phyloP scores from a whole-genome alignment of 1,140 invertebrate species.

The Tribolium castaneum region DNA sequence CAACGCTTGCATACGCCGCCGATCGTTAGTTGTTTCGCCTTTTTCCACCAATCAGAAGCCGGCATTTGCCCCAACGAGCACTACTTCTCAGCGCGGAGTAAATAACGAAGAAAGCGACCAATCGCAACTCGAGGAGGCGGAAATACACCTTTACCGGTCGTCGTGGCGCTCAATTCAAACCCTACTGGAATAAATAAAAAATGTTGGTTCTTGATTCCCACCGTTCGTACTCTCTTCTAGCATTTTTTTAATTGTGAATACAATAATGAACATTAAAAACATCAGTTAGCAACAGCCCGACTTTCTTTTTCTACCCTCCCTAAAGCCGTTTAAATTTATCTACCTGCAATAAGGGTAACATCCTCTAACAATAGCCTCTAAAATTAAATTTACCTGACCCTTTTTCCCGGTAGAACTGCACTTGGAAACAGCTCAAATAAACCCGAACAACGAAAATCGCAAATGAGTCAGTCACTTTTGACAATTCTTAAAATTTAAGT shows the following conservation, averaged over 20 bases:
- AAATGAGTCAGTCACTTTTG: background rate
- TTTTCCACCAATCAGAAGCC: slow-evolving; percentile 21
- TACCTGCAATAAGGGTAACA: no score
- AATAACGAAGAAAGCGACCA: background rate
- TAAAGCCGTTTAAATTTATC: no score
- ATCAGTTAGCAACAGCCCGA: no score
- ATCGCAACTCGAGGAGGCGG: background rate
- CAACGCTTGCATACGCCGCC: background rate
- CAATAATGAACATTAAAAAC: no score
- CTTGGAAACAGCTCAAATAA: background rate
- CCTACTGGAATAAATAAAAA: no score
- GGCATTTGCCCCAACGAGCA: background rate
- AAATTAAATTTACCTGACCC: no score
- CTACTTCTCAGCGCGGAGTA: slow-evolving; percentile 34
- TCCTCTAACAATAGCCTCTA: no score
- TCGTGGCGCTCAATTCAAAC: background rate
- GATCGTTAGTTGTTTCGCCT: slow-evolving; percentile 24
- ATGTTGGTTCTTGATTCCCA: no score
- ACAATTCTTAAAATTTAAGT: slow-evolving; percentile 3
- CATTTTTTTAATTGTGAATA: no score
- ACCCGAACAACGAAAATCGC: background rate
- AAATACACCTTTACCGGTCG: background rate
- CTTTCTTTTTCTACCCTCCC: no score
- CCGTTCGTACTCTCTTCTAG: no score
- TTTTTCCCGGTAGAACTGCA: background rate